Percentiles rank a stretch among this genome's conserved stretches.
phyloP scores from a whole-genome alignment of 2,113 vertebrate species.

The Poeciliopsis occidentalis region DNA sequence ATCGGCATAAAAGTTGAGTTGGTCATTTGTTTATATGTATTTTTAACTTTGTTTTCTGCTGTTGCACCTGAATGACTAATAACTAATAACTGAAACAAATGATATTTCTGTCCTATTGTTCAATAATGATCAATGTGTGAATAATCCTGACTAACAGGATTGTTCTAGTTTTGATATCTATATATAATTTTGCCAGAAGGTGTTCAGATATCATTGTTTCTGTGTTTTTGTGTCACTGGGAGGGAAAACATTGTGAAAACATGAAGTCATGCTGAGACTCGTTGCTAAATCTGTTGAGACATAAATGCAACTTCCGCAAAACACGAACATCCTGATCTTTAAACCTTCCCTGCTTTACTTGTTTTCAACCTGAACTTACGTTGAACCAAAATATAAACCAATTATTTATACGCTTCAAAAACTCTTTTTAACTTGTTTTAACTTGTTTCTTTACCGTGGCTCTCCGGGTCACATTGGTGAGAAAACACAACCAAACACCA shows the following conservation, averaged over 20 bases:
- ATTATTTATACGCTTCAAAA: too few species aligned
- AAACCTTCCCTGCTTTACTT: background rate
- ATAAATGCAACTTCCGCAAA: background rate
- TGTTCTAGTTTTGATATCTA: background rate
- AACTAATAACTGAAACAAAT: too few species aligned
- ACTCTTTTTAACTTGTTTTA: background rate
- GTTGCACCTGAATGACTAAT: too few species aligned
- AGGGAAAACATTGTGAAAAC: background rate
- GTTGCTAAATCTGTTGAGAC: background rate
- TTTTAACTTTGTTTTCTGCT: too few species aligned
- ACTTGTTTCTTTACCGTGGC: background rate
- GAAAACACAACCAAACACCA: too few species aligned
- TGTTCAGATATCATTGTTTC: background rate
- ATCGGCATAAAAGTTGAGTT: too few species aligned
- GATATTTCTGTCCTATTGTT: background rate
- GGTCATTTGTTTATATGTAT: too few species aligned
- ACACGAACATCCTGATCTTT: background rate
- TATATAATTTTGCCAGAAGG: background rate
- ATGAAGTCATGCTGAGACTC: background rate
- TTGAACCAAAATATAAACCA: too few species aligned
- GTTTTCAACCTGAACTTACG: too few species aligned
- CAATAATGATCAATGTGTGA: background rate
- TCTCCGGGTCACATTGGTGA: too few species aligned
- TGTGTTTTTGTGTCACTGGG: background rate
- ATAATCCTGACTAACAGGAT: background rate